Evolutionary conservation across 2,797 vertebrate species (phyloP).

Genomic region (Acipenser ruthenus): DNA sequence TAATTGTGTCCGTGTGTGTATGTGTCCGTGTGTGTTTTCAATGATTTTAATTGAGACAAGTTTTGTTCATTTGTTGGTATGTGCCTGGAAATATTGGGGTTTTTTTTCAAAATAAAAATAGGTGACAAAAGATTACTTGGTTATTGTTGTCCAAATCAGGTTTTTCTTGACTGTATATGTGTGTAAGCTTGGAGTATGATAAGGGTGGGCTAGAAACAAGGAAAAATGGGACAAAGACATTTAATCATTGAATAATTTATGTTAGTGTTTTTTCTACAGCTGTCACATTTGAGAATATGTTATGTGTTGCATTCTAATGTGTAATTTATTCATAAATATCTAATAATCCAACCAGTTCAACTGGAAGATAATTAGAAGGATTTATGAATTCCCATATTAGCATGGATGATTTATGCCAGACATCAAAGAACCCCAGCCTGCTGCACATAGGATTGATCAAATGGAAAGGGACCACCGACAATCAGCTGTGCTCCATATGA

Average conservation of each 20-base stretch:
- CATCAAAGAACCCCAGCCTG: constrained; percentile 10
- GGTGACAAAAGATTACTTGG: no score
- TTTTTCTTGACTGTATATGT: constrained; percentile 1
- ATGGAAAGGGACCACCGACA: background rate
- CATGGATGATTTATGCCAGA: background rate
- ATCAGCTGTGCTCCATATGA: background rate
- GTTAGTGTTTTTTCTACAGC: constrained; percentile 4
- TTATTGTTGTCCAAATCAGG: no score
- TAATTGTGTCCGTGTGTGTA: no score
- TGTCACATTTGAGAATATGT: constrained; percentile 3
- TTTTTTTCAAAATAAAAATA: no score
- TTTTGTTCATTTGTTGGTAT: no score
- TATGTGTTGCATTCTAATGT: constrained; percentile 3
- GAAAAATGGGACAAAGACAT: constrained; percentile 2
- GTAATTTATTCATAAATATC: background rate
- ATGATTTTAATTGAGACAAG: no score
- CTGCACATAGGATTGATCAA: constrained; percentile 2
- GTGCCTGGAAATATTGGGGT: no score
- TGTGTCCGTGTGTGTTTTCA: no score
- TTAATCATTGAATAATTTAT: constrained; percentile 9
- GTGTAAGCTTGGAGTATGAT: background rate
- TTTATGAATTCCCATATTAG: background rate
- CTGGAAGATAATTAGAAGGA: constrained; percentile 3
- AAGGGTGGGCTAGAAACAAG: no score
- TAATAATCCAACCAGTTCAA: background rate